phyloP scores from a whole-genome alignment of 2,113 vertebrate genomes.

The Bostrychus sinensis region DNA sequence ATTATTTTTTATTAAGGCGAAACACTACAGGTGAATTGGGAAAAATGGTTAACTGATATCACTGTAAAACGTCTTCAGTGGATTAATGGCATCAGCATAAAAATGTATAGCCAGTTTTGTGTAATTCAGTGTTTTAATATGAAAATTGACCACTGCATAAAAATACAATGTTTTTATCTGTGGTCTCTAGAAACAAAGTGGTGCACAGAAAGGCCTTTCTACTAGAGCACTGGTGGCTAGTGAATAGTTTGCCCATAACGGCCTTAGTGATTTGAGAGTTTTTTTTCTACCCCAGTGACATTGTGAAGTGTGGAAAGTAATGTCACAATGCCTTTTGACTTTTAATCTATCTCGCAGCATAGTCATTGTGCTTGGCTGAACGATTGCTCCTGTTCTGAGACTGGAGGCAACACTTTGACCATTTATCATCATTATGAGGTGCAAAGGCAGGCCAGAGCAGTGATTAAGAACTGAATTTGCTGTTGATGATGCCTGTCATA shows the following conservation, averaged over 20 bases:
- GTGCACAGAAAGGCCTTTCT: conserved; percentile 6
- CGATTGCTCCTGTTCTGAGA: conserved; percentile 34
- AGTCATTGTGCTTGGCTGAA: conserved; percentile 57
- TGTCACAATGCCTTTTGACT: conserved; percentile 30
- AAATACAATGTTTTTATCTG: too few species aligned
- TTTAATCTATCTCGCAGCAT: conserved; percentile 48
- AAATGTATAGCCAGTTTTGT: too few species aligned
- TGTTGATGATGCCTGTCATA: conserved; percentile 62
- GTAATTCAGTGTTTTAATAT: too few species aligned
- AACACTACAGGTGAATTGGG: too few species aligned
- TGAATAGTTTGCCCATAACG: conserved; percentile 49
- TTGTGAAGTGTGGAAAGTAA: conserved; percentile 40
- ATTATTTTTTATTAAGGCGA: too few species aligned
- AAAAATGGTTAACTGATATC: too few species aligned
- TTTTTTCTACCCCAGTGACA: conserved; percentile 35
- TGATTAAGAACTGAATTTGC: conserved; percentile 72
- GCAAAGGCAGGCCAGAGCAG: conserved; percentile 63
- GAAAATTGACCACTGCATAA: too few species aligned
- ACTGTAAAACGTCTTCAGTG: too few species aligned
- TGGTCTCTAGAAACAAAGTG: conserved; percentile 12
- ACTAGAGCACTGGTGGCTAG: conserved; percentile 40
- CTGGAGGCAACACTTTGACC: conserved; percentile 62
- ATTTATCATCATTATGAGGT: conserved; percentile 70
- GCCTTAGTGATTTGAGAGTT: conserved; percentile 43
- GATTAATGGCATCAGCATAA: too few species aligned